Evolutionary conservation across 2,797 vertebrate genomes (phyloP).

Genomic region (Enteromius fasciolatus): DNA sequence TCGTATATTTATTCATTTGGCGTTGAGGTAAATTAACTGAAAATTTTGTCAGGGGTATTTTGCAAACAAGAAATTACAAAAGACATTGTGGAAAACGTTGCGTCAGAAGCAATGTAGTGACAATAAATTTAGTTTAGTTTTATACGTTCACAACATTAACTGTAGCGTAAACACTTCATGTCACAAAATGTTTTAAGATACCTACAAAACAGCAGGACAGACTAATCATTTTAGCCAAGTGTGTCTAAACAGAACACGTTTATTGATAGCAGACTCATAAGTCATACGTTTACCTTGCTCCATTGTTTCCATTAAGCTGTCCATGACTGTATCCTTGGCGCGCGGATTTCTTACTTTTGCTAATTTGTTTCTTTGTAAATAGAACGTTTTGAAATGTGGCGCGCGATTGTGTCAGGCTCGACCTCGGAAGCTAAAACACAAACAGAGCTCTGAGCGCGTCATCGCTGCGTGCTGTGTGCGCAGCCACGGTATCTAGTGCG

Average conservation of each 20-base stretch:
- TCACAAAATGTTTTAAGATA: not conserved
- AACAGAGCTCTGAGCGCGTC: conserved; percentile 2
- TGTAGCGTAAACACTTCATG: not conserved
- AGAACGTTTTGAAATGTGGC: conserved; percentile 21
- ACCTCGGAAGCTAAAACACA: conserved; percentile 69
- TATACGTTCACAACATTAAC: not conserved
- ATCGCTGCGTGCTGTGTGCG: not conserved
- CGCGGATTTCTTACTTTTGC: not conserved
- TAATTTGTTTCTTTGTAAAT: not conserved
- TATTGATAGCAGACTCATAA: not conserved
- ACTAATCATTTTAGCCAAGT: not conserved
- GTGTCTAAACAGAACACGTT: not conserved
- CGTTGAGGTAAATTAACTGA: no score
- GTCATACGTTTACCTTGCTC: conserved; percentile 7
- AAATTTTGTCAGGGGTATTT: no score
- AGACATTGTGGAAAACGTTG: not conserved
- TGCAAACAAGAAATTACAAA: no score
- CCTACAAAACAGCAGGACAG: not conserved
- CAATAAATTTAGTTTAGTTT: not conserved
- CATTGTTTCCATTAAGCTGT: not conserved
- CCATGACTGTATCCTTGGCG: not conserved
- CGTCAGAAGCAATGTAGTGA: not conserved
- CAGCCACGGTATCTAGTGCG: not conserved
- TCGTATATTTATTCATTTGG: no score
- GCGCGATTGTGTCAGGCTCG: not conserved